Conservation (phyloP, 2,113 vertebrate genomes). For the Tragelaphus strepsiceros region DNA sequence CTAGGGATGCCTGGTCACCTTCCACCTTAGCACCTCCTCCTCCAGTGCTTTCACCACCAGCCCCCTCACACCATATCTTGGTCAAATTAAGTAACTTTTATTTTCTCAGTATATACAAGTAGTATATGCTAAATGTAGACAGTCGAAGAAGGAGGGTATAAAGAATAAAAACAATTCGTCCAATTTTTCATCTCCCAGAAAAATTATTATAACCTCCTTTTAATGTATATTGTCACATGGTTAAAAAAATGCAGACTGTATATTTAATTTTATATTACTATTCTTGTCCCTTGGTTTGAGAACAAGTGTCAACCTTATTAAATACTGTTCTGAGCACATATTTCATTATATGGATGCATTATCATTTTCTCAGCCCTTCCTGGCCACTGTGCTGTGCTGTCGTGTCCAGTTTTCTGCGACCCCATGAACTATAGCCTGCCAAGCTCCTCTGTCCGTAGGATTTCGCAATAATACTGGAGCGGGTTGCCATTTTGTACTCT, state of each 20-base stretch:
- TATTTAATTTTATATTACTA: conserved; percentile 6
- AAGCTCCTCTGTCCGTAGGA: neutral
- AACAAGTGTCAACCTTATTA: neutral
- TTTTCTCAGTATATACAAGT: neutral
- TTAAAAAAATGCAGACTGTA: neutral
- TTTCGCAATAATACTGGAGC: neutral
- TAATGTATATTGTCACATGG: neutral
- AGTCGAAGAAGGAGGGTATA: neutral
- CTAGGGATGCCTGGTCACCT: neutral
- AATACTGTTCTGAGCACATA: neutral
- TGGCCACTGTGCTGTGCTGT: neutral
- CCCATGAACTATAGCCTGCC: neutral
- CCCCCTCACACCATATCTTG: neutral
- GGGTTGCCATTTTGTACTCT: neutral
- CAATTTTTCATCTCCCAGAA: neutral
- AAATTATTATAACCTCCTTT: neutral
- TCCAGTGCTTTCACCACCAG: neutral
- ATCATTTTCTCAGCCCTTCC: neutral
- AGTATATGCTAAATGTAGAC: neutral
- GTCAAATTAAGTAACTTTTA: neutral
- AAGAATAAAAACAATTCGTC: neutral
- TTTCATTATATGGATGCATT: neutral
- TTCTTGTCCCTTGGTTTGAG: neutral
- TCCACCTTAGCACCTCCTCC: neutral
- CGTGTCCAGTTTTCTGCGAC: neutral